Conservation (phyloP, 92 coral and sea anemone genomes). For the Galaxea fascicularis region DNA sequence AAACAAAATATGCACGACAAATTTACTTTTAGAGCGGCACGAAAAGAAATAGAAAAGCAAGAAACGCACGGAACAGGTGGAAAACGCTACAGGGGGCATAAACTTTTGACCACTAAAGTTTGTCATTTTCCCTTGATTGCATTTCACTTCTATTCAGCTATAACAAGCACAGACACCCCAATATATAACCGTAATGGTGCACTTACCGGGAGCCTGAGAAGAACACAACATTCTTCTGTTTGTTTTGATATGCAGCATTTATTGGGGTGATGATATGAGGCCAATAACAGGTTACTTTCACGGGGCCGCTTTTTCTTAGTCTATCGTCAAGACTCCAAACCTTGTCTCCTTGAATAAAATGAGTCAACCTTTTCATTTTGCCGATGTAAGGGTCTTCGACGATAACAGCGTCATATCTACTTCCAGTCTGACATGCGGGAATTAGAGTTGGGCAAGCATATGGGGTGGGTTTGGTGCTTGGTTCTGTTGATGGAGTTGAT, state of each 20-base stretch:
- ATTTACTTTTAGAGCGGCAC: background rate
- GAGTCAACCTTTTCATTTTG: background rate
- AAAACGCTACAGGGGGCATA: too few species aligned
- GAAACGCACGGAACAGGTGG: too few species aligned
- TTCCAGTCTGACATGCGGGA: background rate
- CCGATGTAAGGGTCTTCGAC: background rate
- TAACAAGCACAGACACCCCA: background rate
- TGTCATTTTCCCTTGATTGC: too few species aligned
- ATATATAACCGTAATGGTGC: background rate
- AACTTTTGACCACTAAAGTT: too few species aligned
- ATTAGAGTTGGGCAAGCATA: too few species aligned
- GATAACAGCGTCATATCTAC: constrained; percentile 18
- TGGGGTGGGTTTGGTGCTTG: background rate
- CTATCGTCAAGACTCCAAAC: background rate
- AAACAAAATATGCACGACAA: background rate
- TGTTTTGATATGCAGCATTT: constrained; percentile 74
- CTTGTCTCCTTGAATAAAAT: background rate
- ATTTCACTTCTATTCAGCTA: too few species aligned
- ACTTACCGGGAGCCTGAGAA: constrained; percentile 73
- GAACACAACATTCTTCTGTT: constrained; percentile 57
- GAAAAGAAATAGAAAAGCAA: background rate
- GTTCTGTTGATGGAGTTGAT: background rate
- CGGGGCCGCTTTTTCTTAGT: constrained; percentile 29
- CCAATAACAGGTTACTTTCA: constrained; percentile 54
- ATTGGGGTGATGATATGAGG: constrained; percentile 61